A percentile compares a stretch with the other conserved stretches of the same genome.
Evolutionary conservation across 2,797 vertebrate species (phyloP).

Genomic region (Rhinoraja longicauda): DNA sequence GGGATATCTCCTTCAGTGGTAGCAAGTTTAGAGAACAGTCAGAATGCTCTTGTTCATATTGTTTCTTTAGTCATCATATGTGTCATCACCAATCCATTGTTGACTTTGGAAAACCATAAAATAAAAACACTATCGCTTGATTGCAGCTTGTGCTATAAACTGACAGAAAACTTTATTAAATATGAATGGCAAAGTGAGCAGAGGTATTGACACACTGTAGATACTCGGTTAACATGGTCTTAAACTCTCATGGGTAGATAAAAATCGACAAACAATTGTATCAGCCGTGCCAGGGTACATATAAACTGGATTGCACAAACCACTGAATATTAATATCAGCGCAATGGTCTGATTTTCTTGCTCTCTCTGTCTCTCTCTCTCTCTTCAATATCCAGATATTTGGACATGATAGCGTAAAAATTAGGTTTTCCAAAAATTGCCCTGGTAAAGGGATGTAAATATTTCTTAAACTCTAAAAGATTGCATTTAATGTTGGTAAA

Average conservation of each 20-base stretch:
- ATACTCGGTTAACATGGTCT: background rate
- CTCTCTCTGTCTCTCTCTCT: background rate
- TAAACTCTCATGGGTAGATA: background rate
- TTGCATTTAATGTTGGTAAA: background rate
- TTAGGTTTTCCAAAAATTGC: background rate
- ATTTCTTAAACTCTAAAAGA: background rate
- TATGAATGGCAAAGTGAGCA: background rate
- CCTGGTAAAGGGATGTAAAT: background rate
- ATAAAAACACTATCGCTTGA: background rate
- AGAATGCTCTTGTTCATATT: background rate
- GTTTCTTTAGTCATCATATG: background rate
- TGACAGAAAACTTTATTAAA: constrained; percentile 6
- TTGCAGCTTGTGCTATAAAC: background rate
- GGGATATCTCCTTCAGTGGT: background rate
- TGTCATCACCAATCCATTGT: background rate
- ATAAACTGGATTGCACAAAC: background rate
- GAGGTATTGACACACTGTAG: background rate
- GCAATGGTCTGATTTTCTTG: background rate
- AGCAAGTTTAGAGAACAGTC: background rate
- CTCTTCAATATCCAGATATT: background rate
- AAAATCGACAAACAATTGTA: background rate
- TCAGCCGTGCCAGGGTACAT: background rate
- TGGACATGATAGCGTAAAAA: background rate
- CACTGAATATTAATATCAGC: background rate
- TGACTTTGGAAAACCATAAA: background rate